Percentiles rank a stretch among this genome's conserved stretches.
Evolutionary conservation across 1,140 invertebrate species (phyloP).

Genomic region (Saccostrea echinata): DNA sequence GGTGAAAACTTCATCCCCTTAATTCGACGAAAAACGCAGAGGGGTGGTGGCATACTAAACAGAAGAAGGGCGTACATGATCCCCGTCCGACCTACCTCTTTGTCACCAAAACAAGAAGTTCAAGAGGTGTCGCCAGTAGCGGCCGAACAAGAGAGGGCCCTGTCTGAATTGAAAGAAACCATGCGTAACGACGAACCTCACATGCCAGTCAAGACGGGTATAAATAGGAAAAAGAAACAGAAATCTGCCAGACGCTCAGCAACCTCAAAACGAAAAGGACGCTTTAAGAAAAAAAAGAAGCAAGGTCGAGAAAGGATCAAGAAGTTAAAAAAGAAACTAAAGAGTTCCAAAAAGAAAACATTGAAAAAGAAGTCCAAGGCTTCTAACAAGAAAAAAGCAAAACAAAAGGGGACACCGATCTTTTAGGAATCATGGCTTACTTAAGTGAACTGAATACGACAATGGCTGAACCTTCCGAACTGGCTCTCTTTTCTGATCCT

Average conservation of each 20-base stretch:
- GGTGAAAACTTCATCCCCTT: conserved; percentile 23
- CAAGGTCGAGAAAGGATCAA: conserved; percentile 36
- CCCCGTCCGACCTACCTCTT: neutral
- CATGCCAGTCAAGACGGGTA: conserved; percentile 32
- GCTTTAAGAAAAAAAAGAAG: conserved; percentile 33
- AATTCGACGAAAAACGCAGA: conserved; percentile 32
- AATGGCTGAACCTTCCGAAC: conserved; percentile 48
- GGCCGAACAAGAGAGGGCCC: conserved; percentile 32
- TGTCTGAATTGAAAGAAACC: conserved; percentile 41
- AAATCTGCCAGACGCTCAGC: neutral
- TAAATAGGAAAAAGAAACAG: conserved; percentile 14
- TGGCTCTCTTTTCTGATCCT: conserved; percentile 41
- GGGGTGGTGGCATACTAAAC: conserved; percentile 27
- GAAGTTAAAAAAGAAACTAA: neutral
- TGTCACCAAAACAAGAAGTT: neutral
- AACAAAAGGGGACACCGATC: conserved; percentile 22
- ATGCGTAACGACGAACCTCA: conserved; percentile 33
- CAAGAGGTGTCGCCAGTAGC: conserved; percentile 38
- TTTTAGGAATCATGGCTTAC: conserved; percentile 50
- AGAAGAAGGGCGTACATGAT: conserved; percentile 25
- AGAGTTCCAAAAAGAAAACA: neutral
- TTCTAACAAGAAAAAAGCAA: conserved; percentile 11
- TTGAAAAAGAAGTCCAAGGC: conserved; percentile 28
- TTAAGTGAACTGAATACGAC: conserved; percentile 45
- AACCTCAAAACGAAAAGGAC: neutral